Percentiles rank a stretch among this genome's conserved stretches.
Conservation (phyloP, 2,113 vertebrate species). For the Tragelaphus scriptus region DNA sequence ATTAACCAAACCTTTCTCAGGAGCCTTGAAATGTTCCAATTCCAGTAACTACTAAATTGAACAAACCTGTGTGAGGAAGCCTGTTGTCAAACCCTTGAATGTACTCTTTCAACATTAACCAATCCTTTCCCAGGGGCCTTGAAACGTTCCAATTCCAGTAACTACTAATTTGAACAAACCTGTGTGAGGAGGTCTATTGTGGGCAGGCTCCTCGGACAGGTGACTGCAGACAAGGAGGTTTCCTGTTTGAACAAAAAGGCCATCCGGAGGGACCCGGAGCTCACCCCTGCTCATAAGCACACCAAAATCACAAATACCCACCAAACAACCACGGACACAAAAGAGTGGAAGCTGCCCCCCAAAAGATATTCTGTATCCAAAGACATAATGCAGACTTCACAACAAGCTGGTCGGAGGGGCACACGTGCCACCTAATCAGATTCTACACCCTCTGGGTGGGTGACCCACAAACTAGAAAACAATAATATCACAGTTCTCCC, state of each 20-base stretch:
- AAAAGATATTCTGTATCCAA: neutral
- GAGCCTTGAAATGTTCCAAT: neutral
- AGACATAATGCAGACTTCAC: no score
- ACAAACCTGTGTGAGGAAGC: neutral
- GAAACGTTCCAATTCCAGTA: neutral
- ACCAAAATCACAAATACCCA: neutral
- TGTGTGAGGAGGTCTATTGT: neutral
- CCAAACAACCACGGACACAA: neutral
- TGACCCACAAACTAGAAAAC: neutral
- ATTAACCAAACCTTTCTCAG: neutral
- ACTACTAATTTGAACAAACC: neutral
- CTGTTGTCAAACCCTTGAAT: neutral
- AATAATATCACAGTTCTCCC: neutral
- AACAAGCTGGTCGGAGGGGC: neutral
- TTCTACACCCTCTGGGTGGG: neutral
- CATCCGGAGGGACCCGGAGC: rapidly evolving
- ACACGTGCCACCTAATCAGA: neutral
- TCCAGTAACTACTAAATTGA: neutral
- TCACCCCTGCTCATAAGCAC: neutral
- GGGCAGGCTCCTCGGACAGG: neutral
- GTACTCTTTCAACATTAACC: neutral
- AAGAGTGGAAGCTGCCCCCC: neutral
- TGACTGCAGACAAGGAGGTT: neutral
- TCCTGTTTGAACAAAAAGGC: neutral
- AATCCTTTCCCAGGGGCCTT: neutral